Percentiles rank a stretch among this genome's conserved stretches.
These are phyloP conservation scores for Ranitomeya imitator DNA, from an alignment of 2,113 vertebrate genomes.

Conservation along the genomic window DNA sequence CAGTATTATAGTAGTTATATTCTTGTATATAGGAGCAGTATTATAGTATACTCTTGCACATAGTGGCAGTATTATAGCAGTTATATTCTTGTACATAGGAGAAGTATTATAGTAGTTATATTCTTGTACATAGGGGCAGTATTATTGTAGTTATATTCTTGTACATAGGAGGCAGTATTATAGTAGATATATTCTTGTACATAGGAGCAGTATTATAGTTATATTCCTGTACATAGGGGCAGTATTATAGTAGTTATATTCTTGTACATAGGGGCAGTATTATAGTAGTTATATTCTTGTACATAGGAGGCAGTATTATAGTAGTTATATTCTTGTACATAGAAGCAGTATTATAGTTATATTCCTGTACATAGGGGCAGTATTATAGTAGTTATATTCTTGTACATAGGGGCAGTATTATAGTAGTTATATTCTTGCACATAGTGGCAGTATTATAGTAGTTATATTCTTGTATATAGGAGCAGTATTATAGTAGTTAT, in stretches of 20 bases:
- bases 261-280: too few relatives aligned
- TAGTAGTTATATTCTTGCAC: conserved; percentile 5
- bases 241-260: too few relatives aligned
- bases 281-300: too few relatives aligned
- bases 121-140: too few relatives aligned
- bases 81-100: not conserved
- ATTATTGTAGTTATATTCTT: too few relatives aligned
- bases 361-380: not conserved
- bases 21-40: not conserved
- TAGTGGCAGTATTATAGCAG: not conserved
- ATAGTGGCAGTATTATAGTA: not conserved
- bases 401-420: not conserved
- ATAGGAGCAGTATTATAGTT: too few relatives aligned
- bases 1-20: conserved; percentile 7
- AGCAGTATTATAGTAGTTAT: conserved; percentile 1
- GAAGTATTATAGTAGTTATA: not conserved
- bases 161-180: too few relatives aligned
- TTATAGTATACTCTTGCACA: not conserved
- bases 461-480: not conserved
- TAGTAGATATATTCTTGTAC: too few relatives aligned
- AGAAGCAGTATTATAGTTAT: too few relatives aligned
- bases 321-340: too few relatives aligned
- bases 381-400: not conserved
- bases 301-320: too few relatives aligned
- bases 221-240: too few relatives aligned